Percentiles rank a stretch among this genome's conserved stretches.
phyloP scores from a whole-genome alignment of 2,113 vertebrate species.

The Plecturocebus donacophilus region DNA sequence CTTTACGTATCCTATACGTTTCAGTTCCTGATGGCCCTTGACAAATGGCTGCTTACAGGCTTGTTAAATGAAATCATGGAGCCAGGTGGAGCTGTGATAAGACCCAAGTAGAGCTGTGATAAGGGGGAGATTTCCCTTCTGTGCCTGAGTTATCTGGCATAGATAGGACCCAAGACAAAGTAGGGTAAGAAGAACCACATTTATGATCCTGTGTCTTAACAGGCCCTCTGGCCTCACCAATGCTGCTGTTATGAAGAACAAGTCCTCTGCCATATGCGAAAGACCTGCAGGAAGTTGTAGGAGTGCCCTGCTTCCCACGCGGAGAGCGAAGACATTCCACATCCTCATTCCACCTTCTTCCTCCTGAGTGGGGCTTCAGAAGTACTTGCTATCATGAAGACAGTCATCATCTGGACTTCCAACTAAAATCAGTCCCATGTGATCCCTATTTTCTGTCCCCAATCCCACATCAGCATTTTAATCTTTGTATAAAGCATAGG shows the following conservation, averaged over 20 bases:
- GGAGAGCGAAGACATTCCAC: background rate
- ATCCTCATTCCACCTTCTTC: background rate
- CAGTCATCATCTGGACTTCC: no score
- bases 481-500: background rate
- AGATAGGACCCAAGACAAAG: background rate
- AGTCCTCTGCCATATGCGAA: background rate
- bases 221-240: background rate
- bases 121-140: background rate
- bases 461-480: background rate
- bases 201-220: background rate
- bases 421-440: background rate
- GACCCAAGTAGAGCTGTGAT: background rate
- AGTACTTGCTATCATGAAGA: background rate
- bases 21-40: background rate
- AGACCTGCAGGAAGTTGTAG: background rate
- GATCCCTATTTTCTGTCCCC: background rate
- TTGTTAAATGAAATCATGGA: rapidly evolving
- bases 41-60: background rate
- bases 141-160: background rate
- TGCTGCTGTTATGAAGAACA: background rate
- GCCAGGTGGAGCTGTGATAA: background rate
- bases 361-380: background rate
- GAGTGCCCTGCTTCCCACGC: rapidly evolving
- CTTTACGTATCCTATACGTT: background rate
- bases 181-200: rapidly evolving